Evolutionary conservation across 2,113 vertebrate species (phyloP), one percentile per base, ranked within the genome.

Genomic region (Syrmaticus mikado): DNA sequence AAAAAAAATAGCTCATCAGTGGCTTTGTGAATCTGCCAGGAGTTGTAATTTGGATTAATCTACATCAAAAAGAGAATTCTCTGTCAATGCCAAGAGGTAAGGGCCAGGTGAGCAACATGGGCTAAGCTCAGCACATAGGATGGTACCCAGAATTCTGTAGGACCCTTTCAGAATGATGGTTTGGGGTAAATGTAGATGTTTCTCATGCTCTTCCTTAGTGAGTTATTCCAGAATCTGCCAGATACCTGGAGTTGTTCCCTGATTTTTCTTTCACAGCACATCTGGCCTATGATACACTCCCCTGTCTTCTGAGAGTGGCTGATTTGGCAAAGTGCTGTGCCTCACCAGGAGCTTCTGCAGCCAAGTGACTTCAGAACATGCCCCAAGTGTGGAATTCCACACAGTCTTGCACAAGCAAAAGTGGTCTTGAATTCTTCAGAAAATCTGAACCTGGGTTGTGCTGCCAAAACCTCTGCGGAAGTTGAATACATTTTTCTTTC

Each of bases 51-150:
- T 52, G 25, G 40, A 4, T 40, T 61, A 45, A 8, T 18, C 3
- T 40, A 8, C n/a, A 1, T 40, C 8, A 8, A 22, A 41, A 9
- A 10, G n/a, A 17, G 53, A 28, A 41, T 15, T 82, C 6, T 60
- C 25, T 50, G 0, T 41, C 34, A 6, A 0, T 50, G 52, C 8
- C 32, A 19, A 28, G 34, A 48, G 30, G 20, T 28, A 20, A n/a
- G 11, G 7, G 2, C 1, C 11, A 18, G 11, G n/a, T 32, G n/a
- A 61, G 64, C 43, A 15, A 2, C 7, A 1, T 5, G 34, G 32
- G 27, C 52, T 27, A 16, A 30, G 17, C 15, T 72, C 16, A 6
- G 45, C 14, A 3, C 2, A 1, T 30, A 32, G 12, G 25, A 11
- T 24, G 21, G n/a, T 13, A 8, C 5, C 43, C 10, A 2, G 10